Evolutionary conservation across 2,888 invertebrate species (phyloP).

Genomic region (Clunio marinus): DNA sequence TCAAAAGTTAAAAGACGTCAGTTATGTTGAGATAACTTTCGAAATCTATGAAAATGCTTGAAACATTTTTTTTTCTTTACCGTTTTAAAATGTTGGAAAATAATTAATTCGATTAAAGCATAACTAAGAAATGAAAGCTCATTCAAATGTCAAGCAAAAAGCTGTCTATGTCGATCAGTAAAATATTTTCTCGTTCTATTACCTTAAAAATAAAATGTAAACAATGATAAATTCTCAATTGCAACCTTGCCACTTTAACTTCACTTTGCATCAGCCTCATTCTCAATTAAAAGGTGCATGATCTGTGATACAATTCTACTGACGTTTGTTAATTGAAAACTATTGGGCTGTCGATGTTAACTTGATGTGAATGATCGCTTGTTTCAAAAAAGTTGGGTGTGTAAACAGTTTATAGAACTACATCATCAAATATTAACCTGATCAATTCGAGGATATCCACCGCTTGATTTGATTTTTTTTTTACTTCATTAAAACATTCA

Average conservation of each 20-base stretch:
- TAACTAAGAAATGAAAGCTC: background rate
- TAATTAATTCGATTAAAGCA: too few species aligned
- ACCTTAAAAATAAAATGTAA: too few species aligned
- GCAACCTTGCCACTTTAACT: conserved; percentile 6
- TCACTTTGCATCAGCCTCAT: background rate
- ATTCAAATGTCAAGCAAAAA: background rate
- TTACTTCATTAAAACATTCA: too few species aligned
- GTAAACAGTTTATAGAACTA: background rate
- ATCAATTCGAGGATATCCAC: too few species aligned
- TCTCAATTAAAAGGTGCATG: conserved; percentile 15
- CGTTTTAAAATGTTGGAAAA: too few species aligned
- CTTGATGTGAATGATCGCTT: background rate
- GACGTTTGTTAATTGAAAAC: conserved; percentile 13
- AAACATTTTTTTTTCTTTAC: too few species aligned
- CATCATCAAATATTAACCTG: too few species aligned
- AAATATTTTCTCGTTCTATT: background rate
- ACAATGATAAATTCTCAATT: too few species aligned
- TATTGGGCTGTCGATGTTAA: background rate
- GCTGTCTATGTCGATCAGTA: background rate
- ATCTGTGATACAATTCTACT: conserved; percentile 25
- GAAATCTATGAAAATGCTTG: too few species aligned
- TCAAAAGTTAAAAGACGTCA: too few species aligned
- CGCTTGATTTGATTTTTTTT: too few species aligned
- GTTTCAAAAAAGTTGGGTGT: conserved; percentile 9
- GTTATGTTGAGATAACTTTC: too few species aligned